Evolutionary conservation across 1,140 invertebrate genomes (phyloP).

Genomic region (Leptopilina clavipes): DNA sequence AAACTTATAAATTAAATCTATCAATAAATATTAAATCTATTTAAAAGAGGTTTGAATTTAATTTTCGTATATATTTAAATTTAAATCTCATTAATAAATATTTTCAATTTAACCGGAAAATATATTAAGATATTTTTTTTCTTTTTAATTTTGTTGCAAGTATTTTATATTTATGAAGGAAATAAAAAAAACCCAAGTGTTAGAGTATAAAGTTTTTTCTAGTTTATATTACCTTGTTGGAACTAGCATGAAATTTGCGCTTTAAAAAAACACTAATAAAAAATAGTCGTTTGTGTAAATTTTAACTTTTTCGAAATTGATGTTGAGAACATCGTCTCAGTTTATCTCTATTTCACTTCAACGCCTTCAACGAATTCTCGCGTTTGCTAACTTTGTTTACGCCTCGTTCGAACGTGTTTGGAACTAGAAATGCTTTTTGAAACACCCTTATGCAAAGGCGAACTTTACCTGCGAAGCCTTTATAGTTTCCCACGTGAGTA

Average conservation of each 20-base stretch:
- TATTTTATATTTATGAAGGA: too few relatives aligned
- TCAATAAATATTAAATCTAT: too few relatives aligned
- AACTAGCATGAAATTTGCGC: too few relatives aligned
- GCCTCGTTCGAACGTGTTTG: conserved; percentile 1
- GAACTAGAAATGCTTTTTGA: conserved; percentile 21
- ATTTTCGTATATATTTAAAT: too few relatives aligned
- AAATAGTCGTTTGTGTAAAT: conserved; percentile 7
- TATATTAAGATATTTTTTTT: too few relatives aligned
- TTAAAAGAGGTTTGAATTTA: too few relatives aligned
- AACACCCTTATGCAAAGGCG: not conserved
- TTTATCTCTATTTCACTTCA: conserved; percentile 31
- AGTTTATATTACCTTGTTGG: not conserved
- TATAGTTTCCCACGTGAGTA: not conserved
- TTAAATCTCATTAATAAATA: too few relatives aligned
- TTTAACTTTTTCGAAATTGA: conserved; percentile 15
- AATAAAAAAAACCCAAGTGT: too few relatives aligned
- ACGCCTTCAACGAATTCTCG: conserved; percentile 17
- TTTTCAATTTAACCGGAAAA: too few relatives aligned
- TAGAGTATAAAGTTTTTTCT: too few relatives aligned
- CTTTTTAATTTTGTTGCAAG: too few relatives aligned
- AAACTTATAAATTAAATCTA: too few relatives aligned
- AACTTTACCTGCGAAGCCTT: not conserved
- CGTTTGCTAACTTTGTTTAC: conserved; percentile 11
- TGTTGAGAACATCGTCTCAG: conserved; percentile 15
- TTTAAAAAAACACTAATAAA: not conserved